phyloP scores from a whole-genome alignment of 2,113 vertebrate genomes.

The Nyctibius bracteatus region DNA sequence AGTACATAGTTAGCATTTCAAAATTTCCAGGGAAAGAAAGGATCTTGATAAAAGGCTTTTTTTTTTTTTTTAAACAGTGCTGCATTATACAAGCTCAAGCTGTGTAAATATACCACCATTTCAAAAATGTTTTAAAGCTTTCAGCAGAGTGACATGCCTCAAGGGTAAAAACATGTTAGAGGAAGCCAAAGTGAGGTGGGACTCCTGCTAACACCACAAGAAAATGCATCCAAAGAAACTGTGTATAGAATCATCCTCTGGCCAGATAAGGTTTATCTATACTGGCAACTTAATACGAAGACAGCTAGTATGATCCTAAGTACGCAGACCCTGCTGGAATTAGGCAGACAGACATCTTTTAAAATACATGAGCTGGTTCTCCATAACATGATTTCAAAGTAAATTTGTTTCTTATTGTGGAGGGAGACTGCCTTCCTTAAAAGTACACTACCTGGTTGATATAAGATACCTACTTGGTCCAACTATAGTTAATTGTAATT shows the following conservation, averaged over 20 bases:
- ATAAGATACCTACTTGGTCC: background rate
- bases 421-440: background rate
- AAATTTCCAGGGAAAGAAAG: background rate
- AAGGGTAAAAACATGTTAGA: background rate
- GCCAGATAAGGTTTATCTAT: background rate
- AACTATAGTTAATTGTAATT: background rate
- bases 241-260: background rate
- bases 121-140: background rate
- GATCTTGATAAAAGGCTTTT: background rate
- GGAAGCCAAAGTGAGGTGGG: background rate
- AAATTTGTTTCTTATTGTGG: background rate
- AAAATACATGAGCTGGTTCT: background rate
- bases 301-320: background rate
- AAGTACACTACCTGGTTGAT: background rate
- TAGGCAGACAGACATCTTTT: background rate
- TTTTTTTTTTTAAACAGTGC: background rate
- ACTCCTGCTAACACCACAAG: background rate
- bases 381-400: background rate
- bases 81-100: background rate
- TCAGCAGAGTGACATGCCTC: background rate
- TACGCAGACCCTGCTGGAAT: background rate
- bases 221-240: background rate
- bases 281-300: background rate
- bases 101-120: background rate
- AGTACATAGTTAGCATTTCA: background rate